These are phyloP conservation scores for Ganaspis brasiliensis DNA, from an alignment of 2,888 invertebrate genomes.

Conservation along the genomic window DNA sequence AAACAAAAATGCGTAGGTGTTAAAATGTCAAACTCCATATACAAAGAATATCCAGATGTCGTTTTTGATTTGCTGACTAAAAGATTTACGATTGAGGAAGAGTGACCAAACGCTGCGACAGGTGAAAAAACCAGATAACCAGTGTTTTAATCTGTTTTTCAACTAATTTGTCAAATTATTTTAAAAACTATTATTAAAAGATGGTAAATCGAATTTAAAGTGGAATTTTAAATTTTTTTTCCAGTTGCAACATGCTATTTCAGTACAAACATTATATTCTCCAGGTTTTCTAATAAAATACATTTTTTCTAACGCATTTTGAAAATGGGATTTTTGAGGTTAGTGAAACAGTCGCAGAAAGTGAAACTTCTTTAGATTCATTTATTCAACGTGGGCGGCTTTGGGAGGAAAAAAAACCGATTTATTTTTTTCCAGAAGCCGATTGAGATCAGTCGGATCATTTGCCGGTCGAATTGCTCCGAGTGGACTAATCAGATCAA, in stretches of 20 bases:
- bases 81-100: slow-evolving; percentile 35
- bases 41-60: slow-evolving; percentile 34
- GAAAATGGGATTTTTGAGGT: no score
- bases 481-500: slow-evolving; percentile 78
- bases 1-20: slow-evolving; percentile 37
- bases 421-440: slow-evolving; percentile 78
- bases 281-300: no score
- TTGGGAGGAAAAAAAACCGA: slow-evolving; percentile 67
- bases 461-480: slow-evolving; percentile 75
- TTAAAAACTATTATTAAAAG: neutral
- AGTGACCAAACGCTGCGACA: neutral
- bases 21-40: slow-evolving; percentile 33
- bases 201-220: no score
- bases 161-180: neutral
- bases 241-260: no score
- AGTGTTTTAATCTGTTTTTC: neutral
- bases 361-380: no score
- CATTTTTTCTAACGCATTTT: no score
- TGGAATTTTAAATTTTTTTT: no score
- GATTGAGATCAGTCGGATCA: slow-evolving; percentile 78
- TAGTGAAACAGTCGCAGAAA: no score
- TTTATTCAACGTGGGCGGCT: slow-evolving; percentile 77
- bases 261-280: no score
- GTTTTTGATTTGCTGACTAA: slow-evolving; percentile 37
- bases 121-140: neutral